phyloP scores from a whole-genome alignment of 2,797 vertebrate genomes.

The Xenops minutus region DNA sequence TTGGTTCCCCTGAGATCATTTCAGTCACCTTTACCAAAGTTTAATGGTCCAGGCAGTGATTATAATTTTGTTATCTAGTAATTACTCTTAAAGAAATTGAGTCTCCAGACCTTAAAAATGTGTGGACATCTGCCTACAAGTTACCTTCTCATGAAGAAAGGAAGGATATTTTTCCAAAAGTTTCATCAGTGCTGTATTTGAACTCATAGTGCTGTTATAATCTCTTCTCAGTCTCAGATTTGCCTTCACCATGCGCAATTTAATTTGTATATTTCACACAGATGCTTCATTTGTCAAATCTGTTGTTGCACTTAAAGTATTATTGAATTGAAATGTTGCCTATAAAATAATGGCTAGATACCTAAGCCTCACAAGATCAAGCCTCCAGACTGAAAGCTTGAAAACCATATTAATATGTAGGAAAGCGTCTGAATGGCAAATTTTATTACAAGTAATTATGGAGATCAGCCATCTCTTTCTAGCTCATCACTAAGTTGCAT shows the following conservation, averaged over 20 bases:
- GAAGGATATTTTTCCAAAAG: neutral
- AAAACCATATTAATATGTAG: neutral
- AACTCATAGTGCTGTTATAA: neutral
- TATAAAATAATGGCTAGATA: neutral
- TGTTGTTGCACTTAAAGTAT: neutral
- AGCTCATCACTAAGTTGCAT: neutral
- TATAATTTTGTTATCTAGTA: conserved; percentile 24
- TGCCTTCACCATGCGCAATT: neutral
- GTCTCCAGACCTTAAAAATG: neutral
- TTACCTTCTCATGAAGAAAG: neutral
- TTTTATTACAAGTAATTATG: neutral
- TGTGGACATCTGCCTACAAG: neutral
- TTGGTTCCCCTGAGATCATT: neutral
- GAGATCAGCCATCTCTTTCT: neutral
- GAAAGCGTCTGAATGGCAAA: neutral
- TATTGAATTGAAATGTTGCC: neutral
- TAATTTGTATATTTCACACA: neutral
- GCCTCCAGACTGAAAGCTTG: neutral
- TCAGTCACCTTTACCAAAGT: conserved; percentile 44
- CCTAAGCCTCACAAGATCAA: neutral
- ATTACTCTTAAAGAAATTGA: conserved; percentile 7
- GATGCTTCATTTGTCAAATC: neutral
- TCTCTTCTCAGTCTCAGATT: neutral
- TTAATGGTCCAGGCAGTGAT: conserved; percentile 10
- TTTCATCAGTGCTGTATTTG: neutral